These are phyloP conservation scores for Eulemur albifrons DNA, from an alignment of 2,797 vertebrate species.

Conservation along the genomic window DNA sequence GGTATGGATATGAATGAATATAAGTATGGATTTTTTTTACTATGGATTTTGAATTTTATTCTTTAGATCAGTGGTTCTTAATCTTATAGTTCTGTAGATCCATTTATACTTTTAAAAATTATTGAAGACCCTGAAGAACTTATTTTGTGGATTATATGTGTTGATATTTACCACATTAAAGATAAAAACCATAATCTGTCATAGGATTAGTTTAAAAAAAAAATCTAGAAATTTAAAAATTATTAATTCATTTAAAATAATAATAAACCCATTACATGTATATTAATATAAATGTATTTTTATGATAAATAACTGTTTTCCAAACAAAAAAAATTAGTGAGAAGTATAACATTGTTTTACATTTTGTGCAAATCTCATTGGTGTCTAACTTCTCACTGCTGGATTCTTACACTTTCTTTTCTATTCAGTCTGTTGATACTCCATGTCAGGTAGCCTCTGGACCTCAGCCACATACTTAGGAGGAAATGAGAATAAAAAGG, in stretches of 20 bases:
- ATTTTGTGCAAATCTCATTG: not conserved
- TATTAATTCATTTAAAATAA: not conserved
- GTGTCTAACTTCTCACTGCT: not conserved
- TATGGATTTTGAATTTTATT: not conserved
- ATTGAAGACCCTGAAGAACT: not conserved
- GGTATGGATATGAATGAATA: not conserved
- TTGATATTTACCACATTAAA: constrained; percentile 14
- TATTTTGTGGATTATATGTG: not conserved
- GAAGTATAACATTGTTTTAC: not conserved
- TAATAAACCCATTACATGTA: not conserved
- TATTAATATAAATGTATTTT: constrained; percentile 24
- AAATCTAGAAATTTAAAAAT: not conserved
- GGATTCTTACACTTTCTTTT: not conserved
- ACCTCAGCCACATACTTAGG: not conserved
- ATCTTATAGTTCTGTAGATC: not conserved
- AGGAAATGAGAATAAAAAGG: not conserved
- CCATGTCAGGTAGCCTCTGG: not conserved
- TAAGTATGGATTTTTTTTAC: not conserved
- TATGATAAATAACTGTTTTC: not conserved
- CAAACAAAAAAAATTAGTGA: not conserved
- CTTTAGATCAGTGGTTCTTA: not conserved
- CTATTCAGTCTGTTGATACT: not conserved
- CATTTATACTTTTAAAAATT: not conserved
- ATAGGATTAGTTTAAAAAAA: not conserved
- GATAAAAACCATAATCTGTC: not conserved